Evolutionary conservation across 2,888 invertebrate genomes (phyloP), one percentile per base, ranked within the genome.

Genomic region (Netelia melanura): DNA sequence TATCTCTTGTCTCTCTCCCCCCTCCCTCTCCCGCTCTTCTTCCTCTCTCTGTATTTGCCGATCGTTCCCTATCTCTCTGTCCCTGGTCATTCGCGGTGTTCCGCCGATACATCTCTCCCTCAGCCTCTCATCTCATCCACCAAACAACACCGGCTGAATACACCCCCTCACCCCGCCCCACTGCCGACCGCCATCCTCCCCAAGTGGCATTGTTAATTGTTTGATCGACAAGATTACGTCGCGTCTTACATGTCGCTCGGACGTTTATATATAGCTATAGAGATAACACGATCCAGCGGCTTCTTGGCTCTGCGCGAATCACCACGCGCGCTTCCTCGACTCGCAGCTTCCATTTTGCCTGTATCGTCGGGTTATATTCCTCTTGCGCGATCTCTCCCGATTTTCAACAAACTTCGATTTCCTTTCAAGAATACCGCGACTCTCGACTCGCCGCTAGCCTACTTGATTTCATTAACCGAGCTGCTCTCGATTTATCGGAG

Each of bases 191-290:
- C 89, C 38, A 6, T 38, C 38, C 38, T 38, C 38, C 38, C 38
- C 38, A 38, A 86, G 84, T 86, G 91, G 93, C 91, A 93, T 93
- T 93, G 93, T 93, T 93, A 93, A 93, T 93, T 93, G 93, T 93
- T 93, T 93, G 93, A 93, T 93, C 93, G 92, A 93, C 93, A 93
- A 93, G 93, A 93, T 93, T 92, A 93, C 92, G 90, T 90, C 90
- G 90, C 92, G 91, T 93, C 92, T 91, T 92, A 93, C 93, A 93
- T 93, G 91, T 91, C 90, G 91, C 89, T 90, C 38, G 89, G 88
- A 91, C 91, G 89, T 72, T 21, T 43, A 72, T 61, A 21, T 71
- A 81, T 44, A 71, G 56, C 6, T 67, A 76, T 71, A 81, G 72
- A 56, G 67, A 81, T 81, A 17, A 65, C 44, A 79, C 30, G 62